Conservation (phyloP, 1,140 invertebrate genomes). For the Halotydeus destructor region DNA sequence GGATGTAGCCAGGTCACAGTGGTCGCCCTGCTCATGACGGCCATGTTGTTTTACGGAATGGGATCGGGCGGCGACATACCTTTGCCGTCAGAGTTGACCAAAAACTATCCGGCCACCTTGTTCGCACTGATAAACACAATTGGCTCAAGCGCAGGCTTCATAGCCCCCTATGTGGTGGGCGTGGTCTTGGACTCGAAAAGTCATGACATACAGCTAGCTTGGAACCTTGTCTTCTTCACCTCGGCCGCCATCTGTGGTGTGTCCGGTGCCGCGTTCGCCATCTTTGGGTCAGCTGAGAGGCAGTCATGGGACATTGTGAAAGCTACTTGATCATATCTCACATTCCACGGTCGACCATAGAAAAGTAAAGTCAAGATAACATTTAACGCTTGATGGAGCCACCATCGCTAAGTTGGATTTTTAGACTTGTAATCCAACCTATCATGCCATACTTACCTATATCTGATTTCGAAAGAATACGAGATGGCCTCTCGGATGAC, state of each 20-base stretch:
- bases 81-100: neutral
- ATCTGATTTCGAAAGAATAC: too few species aligned
- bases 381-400: too few species aligned
- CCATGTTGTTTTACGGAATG: conserved; percentile 6
- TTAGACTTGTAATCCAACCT: too few species aligned
- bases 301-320: conserved; percentile 11
- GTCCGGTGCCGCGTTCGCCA: conserved; percentile 3
- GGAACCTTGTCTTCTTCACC: conserved; percentile 9
- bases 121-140: conserved; percentile 41
- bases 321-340: too few species aligned
- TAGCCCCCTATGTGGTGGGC: conserved; percentile 29
- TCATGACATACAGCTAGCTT: conserved; percentile 2
- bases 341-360: too few species aligned
- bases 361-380: too few species aligned
- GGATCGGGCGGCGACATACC: conserved; percentile 1
- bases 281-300: conserved; percentile 8
- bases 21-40: neutral
- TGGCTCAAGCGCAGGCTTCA: conserved; percentile 22
- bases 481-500: too few species aligned
- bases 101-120: conserved; percentile 10
- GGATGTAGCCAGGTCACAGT: neutral
- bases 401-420: too few species aligned
- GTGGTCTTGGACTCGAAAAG: neutral
- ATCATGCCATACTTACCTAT: too few species aligned
- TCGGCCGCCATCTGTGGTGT: conserved; percentile 4